These are phyloP conservation scores for Eueremaeus valkanovi DNA, from an alignment of 2,888 invertebrate genomes.

Conservation along the genomic window DNA sequence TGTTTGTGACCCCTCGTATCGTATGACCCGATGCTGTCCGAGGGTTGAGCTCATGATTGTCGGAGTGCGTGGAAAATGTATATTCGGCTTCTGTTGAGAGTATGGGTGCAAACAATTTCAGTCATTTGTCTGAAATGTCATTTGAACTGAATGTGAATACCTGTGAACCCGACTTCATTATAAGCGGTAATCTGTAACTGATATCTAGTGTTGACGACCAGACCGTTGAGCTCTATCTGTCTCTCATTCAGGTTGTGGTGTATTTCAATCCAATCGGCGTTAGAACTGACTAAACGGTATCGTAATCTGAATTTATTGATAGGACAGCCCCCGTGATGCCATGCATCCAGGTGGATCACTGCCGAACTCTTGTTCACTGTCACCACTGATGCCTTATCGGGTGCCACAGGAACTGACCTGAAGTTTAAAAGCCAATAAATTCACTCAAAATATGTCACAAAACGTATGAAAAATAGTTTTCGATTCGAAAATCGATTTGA, in stretches of 20 bases:
- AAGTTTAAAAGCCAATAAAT: too few relatives aligned
- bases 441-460: too few relatives aligned
- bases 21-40: constrained; percentile 28
- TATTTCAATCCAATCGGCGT: constrained; percentile 41
- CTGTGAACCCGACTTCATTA: constrained; percentile 53
- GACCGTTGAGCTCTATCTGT: constrained; percentile 48
- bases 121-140: neutral
- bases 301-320: constrained; percentile 50
- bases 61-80: constrained; percentile 5
- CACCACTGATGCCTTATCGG: constrained; percentile 50
- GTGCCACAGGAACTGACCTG: constrained; percentile 51
- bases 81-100: constrained; percentile 27
- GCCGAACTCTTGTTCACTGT: constrained; percentile 52
- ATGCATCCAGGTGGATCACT: constrained; percentile 51
- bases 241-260: constrained; percentile 43
- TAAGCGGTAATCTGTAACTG: constrained; percentile 53
- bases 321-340: constrained; percentile 53
- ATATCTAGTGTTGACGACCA: constrained; percentile 54
- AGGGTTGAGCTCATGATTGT: constrained; percentile 26
- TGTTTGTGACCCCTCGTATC: neutral
- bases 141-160: constrained; percentile 39
- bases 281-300: constrained; percentile 41
- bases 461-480: neutral
- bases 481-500: constrained; percentile 6
- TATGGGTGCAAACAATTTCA: too few relatives aligned